These are phyloP conservation scores for Lasioglossum villosulum DNA, from an alignment of 2,888 invertebrate species.

Conservation along the genomic window DNA sequence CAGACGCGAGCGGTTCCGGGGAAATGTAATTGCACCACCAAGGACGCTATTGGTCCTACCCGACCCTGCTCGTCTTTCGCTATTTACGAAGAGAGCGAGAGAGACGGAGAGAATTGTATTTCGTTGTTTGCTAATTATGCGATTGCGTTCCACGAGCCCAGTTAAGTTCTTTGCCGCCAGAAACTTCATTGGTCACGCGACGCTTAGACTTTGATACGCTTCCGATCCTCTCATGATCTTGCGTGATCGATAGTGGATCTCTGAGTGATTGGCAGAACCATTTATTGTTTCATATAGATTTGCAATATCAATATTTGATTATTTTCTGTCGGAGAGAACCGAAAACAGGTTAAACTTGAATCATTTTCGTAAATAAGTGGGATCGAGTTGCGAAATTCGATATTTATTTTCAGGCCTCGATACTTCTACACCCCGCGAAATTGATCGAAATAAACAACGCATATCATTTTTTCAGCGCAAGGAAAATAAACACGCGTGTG, in stretches of 20 bases:
- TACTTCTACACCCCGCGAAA: not conserved
- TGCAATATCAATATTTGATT: not conserved
- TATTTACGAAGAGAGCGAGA: not conserved
- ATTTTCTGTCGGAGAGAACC: not conserved
- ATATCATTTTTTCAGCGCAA: not conserved
- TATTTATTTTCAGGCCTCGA: not conserved
- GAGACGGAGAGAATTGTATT: not conserved
- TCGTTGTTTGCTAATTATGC: constrained; percentile 11
- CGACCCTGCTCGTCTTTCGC: constrained; percentile 6
- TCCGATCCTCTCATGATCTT: not conserved
- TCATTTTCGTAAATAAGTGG: not conserved
- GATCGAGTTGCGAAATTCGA: not conserved
- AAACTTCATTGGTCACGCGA: not conserved
- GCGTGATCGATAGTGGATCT: not conserved
- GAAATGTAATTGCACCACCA: constrained; percentile 38
- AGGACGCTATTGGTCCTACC: constrained; percentile 14
- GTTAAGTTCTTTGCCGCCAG: not conserved
- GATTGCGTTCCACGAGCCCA: not conserved
- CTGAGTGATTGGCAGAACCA: not conserved
- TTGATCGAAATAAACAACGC: not conserved
- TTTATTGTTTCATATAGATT: no score
- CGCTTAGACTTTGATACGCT: not conserved
- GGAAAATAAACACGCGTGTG: not conserved
- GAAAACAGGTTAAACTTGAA: not conserved
- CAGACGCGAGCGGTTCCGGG: constrained; percentile 43